Base-by-base conservation (phyloP, 2,888 invertebrate species). In the Morinoia aosen region DNA sequence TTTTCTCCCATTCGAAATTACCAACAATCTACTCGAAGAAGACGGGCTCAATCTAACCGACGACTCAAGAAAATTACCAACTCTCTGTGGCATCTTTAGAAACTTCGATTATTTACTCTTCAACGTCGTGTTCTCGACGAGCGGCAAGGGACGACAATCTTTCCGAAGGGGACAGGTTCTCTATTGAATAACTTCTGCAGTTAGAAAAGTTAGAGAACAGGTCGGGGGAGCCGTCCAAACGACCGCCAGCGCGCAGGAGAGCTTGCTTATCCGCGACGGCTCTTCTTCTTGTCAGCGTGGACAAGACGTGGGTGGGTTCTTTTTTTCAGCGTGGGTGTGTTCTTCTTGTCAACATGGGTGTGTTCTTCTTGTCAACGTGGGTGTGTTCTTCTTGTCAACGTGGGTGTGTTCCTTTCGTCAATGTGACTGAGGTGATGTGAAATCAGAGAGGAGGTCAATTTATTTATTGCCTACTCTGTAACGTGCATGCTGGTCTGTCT, bases 161-260 rank as follows among this genome's bases (percentile, higher is more conserved):
- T 76, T 76, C 33, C 76, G 76, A 76, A 76, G 76, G 33, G 76
- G 76, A 76, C 76, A 76, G 76, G 76, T 76, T 76, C 76, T 76
- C 76, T 76, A 76, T 76, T 76, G 76, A 76, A 76, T 76, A 76
- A 76, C 76, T 76, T 76, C 76, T 76, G 76, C 33, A 76, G 76
- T 76, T 76, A 76, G 8, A 76, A 76, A 76, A 76, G 76, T 76
- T 76, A 33, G 33, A 76, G 76, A 33, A 33, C 76, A 76, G 25
- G 76, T 16, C 76, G 12, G 33, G 7, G 19, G 76, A 10, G 76
- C 19, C 25, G 25, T 19, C 76, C 76, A 76, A 76, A 33, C 76
- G 76, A 19, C 76, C 48, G 25, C 0, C 19, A 25, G 76, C 12
- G 76, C 1, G 25, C 76, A 76, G 76, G 8, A 19, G 76, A 16